Base-by-base conservation (phyloP, 2,888 invertebrate genomes). In the Suillia variegata region DNA sequence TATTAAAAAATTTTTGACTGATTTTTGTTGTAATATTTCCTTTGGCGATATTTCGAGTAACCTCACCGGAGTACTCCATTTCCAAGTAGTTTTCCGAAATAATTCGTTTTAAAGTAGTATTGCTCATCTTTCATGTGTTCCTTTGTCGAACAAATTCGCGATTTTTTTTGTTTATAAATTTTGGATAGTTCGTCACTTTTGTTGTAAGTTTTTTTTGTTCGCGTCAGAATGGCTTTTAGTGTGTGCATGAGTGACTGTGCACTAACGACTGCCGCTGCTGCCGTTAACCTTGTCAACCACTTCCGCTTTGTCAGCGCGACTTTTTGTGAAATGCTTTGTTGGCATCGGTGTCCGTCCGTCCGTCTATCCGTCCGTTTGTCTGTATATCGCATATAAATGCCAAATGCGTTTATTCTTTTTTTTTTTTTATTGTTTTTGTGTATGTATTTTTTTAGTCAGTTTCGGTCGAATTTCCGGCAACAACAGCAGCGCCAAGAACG, bases 271-370 rank as follows among this genome's bases (percentile, higher is more conserved):
- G 26, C 10, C 6, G 26, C 10, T 6, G 26, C 26, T 26, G 10
- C n/a, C n/a, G 54, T 54, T 50, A 58, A 58, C 58, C 58, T 58
- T 54, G 54, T 54, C 58, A 54, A 50, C 42, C 54, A 18, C 54
- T 54, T 42, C 54, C 52, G 15, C 47, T 58, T 54, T 34, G 49
- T 26, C 51, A 45, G 51, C 31, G 26, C 45, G 24, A 26, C 6
- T 26, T 5, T 5, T 8, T 22, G 20, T 8, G n/a, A 24, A 49
- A 49, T 10, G 22, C 49, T 22, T 22, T 20, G 49, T 10, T 49
- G 49, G 22, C 17, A n/a, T 26, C 26, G 26, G 26, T 26, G 26
- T 26, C 6, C 5, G 26, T 26, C 6, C 5, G 49, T 49, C 13
- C 22, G 49, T 13, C 13, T 20, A 21, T 8, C 2, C 13, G 20